These are phyloP conservation scores for Drepana falcataria DNA, from an alignment of 2,888 invertebrate species.

Conservation along the genomic window DNA sequence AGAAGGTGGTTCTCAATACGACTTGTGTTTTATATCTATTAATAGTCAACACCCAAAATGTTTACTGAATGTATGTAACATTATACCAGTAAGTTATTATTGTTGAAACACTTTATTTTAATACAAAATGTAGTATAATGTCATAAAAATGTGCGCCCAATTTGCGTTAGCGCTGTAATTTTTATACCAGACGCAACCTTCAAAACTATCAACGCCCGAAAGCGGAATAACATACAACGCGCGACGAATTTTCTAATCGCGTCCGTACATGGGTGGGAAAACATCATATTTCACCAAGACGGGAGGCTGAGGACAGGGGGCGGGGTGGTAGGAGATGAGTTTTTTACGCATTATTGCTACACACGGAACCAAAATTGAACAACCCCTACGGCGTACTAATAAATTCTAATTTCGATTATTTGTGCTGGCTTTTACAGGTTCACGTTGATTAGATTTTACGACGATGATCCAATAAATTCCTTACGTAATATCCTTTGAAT, in stretches of 20 bases:
- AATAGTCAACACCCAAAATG: too few species aligned
- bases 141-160: not conserved
- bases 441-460: conserved; percentile 24
- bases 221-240: conserved; percentile 23
- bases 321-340: conserved; percentile 68
- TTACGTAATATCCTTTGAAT: not conserved
- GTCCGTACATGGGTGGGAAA: conserved; percentile 68
- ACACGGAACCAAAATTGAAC: conserved; percentile 59
- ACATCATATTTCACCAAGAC: conserved; percentile 75
- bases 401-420: conserved; percentile 72
- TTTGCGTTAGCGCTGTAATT: conserved; percentile 1
- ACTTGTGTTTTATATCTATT: too few species aligned
- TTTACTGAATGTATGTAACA: too few species aligned
- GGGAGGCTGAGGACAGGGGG: conserved; percentile 32
- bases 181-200: conserved; percentile 27
- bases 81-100: too few species aligned
- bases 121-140: not conserved
- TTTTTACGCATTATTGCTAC: conserved; percentile 77
- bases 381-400: conserved; percentile 60
- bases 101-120: not conserved
- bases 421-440: conserved; percentile 32
- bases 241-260: conserved; percentile 76
- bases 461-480: conserved; percentile 25
- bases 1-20: too few species aligned
- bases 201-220: conserved; percentile 42